Percentiles rank a stretch among this genome's conserved stretches.
phyloP scores from a whole-genome alignment of 2,888 invertebrate species.

The Drosophila engyochracea region DNA sequence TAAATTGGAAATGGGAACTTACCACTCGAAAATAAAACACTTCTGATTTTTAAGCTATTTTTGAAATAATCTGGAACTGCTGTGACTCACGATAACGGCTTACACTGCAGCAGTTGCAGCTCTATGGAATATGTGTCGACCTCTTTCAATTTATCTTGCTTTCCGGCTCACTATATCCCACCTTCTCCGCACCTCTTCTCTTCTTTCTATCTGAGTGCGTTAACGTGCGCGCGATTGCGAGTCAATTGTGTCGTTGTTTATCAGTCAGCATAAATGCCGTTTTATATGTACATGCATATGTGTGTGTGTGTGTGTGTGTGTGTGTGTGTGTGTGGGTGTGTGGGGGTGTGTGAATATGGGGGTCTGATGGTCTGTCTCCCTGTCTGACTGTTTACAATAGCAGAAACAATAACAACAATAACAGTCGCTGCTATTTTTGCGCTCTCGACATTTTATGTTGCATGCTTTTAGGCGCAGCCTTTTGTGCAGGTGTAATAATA shows the following conservation, averaged over 20 bases:
- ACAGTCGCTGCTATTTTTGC: constrained; percentile 26
- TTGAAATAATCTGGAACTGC: not conserved
- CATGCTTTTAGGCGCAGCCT: constrained; percentile 55
- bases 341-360: not conserved
- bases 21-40: not conserved
- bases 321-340: not conserved
- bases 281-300: constrained; percentile 1
- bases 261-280: constrained; percentile 70
- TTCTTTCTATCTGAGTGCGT: constrained; percentile 26
- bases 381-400: constrained; percentile 24
- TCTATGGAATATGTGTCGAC: constrained; percentile 11
- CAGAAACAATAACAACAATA: constrained; percentile 34
- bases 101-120: not conserved
- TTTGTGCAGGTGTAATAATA: constrained; percentile 62
- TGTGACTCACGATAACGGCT: not conserved
- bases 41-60: not conserved
- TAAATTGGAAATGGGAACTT: not conserved
- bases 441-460: constrained; percentile 32
- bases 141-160: constrained; percentile 22
- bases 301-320: constrained; percentile 14
- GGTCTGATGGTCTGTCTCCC: constrained; percentile 8
- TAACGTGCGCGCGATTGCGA: constrained; percentile 68
- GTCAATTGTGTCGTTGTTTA: constrained; percentile 79
- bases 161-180: constrained; percentile 14
- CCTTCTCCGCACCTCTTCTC: constrained; percentile 1